Evolutionary conservation across 1,140 invertebrate genomes (phyloP), one percentile per base, ranked within the genome.

Genomic region (Aethina tumida): DNA sequence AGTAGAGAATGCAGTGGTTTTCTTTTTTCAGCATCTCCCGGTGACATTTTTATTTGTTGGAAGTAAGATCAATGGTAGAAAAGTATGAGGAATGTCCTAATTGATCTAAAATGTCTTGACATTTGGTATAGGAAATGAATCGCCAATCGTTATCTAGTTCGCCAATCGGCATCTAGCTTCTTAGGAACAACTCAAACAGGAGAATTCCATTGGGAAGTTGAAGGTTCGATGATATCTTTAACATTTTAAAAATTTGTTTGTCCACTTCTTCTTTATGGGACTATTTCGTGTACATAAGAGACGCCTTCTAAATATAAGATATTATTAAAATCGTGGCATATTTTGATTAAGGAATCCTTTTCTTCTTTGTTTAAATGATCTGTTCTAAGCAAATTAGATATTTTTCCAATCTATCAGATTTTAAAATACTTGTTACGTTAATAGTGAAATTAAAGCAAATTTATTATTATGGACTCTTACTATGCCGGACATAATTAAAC

Each of bases 81-180:
- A 70, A 70, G 26, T 53, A 63, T 33, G 47, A 47, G 5, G 52
- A 42, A 5, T 54, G 47, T 3, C 48, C 49, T 34, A 74, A 39
- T 15, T 40, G 29, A 9, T 68, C 58, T 8, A 63, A 54, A 8
- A 73, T 64, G 5, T 67, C 63, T n/a, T 55, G 8, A 74, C 69
- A 26, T 60, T 53, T 2, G 71, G 72, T 6, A 77, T 38, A 0
- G 71, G 72, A 51, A 62, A 73, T 16, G 16, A 33, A 37, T 63
- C 56, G 12, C 36, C 45, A 5, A 61, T 47, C 1, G 55, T 63
- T 10, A 49, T 39, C 7, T 59, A 43, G 40, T 65, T 66, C 12
- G 63, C 34, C 47, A 50, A 48, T 20, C 55, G 2, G 45, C 31
- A 18, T 58, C 54, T 5, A 20, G 17, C 16, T 55, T 59, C 29